Base-by-base conservation (phyloP, 30 jellyfish, hydroid and myxozoan species). In the Hydractinia echinata region DNA sequence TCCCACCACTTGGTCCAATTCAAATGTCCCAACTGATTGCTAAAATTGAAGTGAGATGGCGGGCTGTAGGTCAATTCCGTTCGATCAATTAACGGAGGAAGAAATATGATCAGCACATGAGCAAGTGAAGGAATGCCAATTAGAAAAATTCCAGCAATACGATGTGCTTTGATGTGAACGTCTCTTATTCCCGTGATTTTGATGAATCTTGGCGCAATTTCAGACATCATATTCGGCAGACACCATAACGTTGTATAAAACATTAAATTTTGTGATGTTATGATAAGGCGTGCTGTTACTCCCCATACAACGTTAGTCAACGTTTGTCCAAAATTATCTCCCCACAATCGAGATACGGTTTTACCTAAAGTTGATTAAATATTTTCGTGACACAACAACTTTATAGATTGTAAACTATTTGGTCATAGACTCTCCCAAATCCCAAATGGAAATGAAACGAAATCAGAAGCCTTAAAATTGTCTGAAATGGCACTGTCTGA, bases 1-100 rank as follows among this genome's bases (percentile, higher is more conserved):
- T 76, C 84, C 84, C 84, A 76, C 20, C 51, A 49, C 84, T 76
- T 76, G 8, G 84, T 76, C 84, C 84, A 76, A 50, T 76, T 76
- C 48, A 76, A 0, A 55, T 76, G 76, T 11, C 84, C 73, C 7
- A 49, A 55, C 54, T 76, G 84, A 14, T 53, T 51, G 30, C 84
- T 76, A 44, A 14, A 51, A 76, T 76, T 76, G 5, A 76, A 76
- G 13, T 76, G 19, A 15, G 30, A 76, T 8, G 84, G 84, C 5
- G 84, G 84, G 18, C 76, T 53, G 84, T 76, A 76, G n/a, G 76
- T 76, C 54, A 76, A 7, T 55, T 76, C 51, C 4, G 84, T 21
- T 39, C 73, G 19, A 76, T 76, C 84, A 9, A 76, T 76, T 55
- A 76, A 30, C 11, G 84, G 84, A 14, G 84, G 84, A 7, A 76